phyloP scores from a whole-genome alignment of 2,113 vertebrate genomes.

The Synodontis membranacea region DNA sequence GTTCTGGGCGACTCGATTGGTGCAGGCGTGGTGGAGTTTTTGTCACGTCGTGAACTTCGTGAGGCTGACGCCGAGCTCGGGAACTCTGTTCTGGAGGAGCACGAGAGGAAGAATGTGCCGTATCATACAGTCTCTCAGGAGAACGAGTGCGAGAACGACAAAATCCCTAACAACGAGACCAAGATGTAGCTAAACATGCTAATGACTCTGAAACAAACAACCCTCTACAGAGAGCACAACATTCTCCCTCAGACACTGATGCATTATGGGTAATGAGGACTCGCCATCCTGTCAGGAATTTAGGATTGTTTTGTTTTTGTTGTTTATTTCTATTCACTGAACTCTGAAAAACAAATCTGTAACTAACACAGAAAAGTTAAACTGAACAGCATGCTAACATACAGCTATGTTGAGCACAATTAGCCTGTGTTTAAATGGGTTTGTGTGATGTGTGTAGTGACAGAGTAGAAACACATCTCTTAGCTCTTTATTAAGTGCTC shows the following conservation, averaged over 20 bases:
- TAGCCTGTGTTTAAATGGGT: too few species aligned
- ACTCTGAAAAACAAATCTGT: not conserved
- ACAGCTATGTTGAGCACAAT: not conserved
- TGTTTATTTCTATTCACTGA: not conserved
- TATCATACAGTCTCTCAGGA: slow-evolving; percentile 88
- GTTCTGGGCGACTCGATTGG: slow-evolving; percentile 95
- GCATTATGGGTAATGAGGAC: slow-evolving; percentile 16
- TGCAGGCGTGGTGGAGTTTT: slow-evolving; percentile 91
- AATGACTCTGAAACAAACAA: not conserved
- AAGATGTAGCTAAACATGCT: slow-evolving; percentile 82
- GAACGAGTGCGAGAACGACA: slow-evolving; percentile 78
- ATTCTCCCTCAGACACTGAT: not conserved
- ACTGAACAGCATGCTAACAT: not conserved
- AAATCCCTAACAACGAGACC: slow-evolving; percentile 81
- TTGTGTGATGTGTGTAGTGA: too few species aligned
- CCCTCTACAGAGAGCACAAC: not conserved
- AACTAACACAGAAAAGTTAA: not conserved
- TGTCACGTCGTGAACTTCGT: slow-evolving; percentile 88
- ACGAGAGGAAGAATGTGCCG: slow-evolving; percentile 82
- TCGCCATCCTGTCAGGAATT: slow-evolving; percentile 2
- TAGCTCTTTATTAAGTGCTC: not conserved
- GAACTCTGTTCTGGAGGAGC: slow-evolving; percentile 89
- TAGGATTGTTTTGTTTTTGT: not conserved
- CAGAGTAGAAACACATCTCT: too few species aligned
- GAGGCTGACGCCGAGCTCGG: slow-evolving; percentile 81